These are phyloP conservation scores for Leistus spinibarbis DNA, from an alignment of 2,888 invertebrate genomes.

Conservation along the genomic window DNA sequence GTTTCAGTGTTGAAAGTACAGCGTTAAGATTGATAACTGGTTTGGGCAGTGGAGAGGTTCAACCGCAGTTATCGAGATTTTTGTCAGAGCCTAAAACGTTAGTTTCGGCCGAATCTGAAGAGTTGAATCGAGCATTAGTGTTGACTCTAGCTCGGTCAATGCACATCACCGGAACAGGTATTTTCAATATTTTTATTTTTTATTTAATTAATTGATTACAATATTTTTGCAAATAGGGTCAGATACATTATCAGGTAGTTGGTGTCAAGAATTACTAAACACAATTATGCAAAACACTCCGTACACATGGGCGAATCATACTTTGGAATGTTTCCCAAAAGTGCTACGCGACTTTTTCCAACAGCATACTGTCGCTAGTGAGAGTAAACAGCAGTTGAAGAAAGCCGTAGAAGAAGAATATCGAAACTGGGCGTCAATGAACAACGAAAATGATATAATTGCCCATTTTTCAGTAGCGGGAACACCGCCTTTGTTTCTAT, in stretches of 20 bases:
- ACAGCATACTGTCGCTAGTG: constrained; percentile 81
- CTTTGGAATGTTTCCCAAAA: constrained; percentile 88
- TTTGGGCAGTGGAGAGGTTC: constrained; percentile 92
- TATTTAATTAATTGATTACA: neutral
- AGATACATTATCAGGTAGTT: constrained; percentile 65
- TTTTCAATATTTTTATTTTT: neutral
- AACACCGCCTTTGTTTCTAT: constrained; percentile 88
- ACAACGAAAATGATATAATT: constrained; percentile 94
- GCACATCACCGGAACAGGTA: constrained; percentile 85
- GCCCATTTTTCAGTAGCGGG: constrained; percentile 95
- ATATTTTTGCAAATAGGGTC: constrained; percentile 20
- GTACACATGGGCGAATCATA: constrained; percentile 94
- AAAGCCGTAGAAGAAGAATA: constrained; percentile 95
- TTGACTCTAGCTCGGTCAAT: constrained; percentile 91
- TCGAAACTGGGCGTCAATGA: constrained; percentile 96
- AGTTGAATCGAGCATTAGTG: constrained; percentile 91
- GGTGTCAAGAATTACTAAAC: constrained; percentile 88
- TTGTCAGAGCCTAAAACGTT: constrained; percentile 91
- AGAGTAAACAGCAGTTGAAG: constrained; percentile 89
- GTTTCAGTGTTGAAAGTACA: constrained; percentile 53
- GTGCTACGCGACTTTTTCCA: constrained; percentile 89
- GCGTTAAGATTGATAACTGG: constrained; percentile 55
- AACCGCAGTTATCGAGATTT: constrained; percentile 89
- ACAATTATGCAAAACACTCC: constrained; percentile 94
- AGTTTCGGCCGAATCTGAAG: constrained; percentile 93